Percentiles rank a stretch among this genome's conserved stretches.
These are phyloP conservation scores for Megastigmus dorsalis DNA, from an alignment of 2,888 invertebrate species.

Conservation along the genomic window DNA sequence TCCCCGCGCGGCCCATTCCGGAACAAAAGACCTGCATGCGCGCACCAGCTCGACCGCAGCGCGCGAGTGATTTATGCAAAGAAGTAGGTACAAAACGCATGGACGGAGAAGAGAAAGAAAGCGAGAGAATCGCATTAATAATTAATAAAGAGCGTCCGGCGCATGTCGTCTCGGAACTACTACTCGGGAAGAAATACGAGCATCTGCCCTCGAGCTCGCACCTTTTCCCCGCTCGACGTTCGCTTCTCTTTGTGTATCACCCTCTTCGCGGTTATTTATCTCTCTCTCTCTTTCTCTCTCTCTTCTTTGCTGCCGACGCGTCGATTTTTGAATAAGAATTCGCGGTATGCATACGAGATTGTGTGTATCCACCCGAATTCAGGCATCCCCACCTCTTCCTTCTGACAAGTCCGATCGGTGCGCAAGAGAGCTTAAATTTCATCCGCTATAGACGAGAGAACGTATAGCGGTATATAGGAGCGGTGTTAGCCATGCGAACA, in stretches of 20 bases:
- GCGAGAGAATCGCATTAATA: constrained; percentile 41
- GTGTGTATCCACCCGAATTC: background rate
- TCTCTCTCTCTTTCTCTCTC: background rate
- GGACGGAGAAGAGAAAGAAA: background rate
- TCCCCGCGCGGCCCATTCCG: background rate
- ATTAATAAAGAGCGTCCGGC: constrained; percentile 38
- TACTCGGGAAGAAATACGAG: constrained; percentile 34
- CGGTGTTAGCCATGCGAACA: constrained; percentile 30
- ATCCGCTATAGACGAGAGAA: too few relatives aligned
- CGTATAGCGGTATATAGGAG: too few relatives aligned
- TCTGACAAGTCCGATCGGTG: background rate
- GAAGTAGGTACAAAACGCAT: too few relatives aligned
- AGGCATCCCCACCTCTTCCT: background rate
- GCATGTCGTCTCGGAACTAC: too few relatives aligned
- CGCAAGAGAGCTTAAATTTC: too few relatives aligned
- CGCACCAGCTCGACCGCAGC: background rate
- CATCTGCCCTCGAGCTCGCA: constrained; percentile 43
- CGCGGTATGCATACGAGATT: background rate
- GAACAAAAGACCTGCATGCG: constrained; percentile 8
- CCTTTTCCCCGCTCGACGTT: constrained; percentile 17
- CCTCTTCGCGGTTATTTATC: constrained; percentile 3
- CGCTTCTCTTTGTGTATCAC: background rate
- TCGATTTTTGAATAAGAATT: constrained; percentile 58
- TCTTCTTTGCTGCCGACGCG: constrained; percentile 44
- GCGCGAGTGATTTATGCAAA: constrained; percentile 45